Evolutionary conservation across 64 coral and sea anemone species (phyloP), one percentile per base, ranked within the genome.

Genomic region (Catalaphyllia jardinei): DNA sequence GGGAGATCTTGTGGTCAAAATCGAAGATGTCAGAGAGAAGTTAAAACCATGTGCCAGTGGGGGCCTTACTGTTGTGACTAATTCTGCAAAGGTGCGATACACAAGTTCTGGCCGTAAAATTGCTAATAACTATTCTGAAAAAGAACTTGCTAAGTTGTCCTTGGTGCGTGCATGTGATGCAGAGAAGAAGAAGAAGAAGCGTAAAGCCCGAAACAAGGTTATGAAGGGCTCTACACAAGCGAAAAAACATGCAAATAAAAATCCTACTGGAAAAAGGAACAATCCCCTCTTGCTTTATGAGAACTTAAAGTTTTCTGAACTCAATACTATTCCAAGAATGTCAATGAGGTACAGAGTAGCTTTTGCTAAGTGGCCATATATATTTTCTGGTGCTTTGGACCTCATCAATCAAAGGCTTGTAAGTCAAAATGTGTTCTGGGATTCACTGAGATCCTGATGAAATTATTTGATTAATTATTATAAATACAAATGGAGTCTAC

Each of bases 391-490:
- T 39, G 90, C 90, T 46, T 38, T 92, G 73, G 90, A 86, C 28
- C 67, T 52, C n/a, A 92, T 92, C 62, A 92, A 92, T 57, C 90
- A 92, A 77, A 75, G 90, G 71, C 33, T 92, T 4, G 10, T 60
- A 29, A 92, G 77, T 86, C 90, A 92, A 71, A 92, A 92, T 79
- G 25, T 60, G 2, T 92, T 92, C 65, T 92, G 90, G 90, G 64
- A 92, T 62, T 61, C 89, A 29, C 60, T 91, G 38, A 52, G 35
- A 12, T 91, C 62, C 3, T 69, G 15, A 51, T 17, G 14, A 50
- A 4, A 62, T 61, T 19, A 69, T 1, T 10, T 65, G 18, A 4
- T 65, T 19, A 22, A 24, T 22, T 64, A 20, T 8, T 17, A 20
- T 65, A 18, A 7, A 1, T 65, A 24, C 18, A 8, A 19, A 65